A percentile compares a stretch with the other conserved stretches of the same genome.
These are phyloP conservation scores for Empidonax alnorum DNA, from an alignment of 2,113 vertebrate genomes.

Conservation along the genomic window DNA sequence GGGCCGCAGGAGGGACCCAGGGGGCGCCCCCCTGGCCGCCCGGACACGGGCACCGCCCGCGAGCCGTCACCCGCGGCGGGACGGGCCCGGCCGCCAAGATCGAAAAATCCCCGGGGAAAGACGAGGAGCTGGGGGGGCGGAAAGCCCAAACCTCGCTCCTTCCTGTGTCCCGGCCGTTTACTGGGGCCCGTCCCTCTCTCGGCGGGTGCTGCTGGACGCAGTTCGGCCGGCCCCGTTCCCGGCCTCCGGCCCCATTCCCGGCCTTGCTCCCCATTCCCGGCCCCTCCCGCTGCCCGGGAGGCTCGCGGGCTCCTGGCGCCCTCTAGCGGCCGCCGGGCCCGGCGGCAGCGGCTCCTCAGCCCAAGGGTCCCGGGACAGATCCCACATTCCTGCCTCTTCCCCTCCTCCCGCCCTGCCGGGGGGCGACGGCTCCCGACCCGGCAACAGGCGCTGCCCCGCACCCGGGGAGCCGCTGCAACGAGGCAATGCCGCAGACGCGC, in stretches of 20 bases:
- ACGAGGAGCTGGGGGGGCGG: background rate
- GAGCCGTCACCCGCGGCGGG: background rate
- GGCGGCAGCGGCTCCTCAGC: background rate
- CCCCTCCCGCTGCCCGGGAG: background rate
- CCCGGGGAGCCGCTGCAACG: background rate
- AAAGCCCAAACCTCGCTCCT: background rate
- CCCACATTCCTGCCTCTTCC: background rate
- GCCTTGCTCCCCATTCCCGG: background rate
- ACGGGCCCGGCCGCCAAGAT: background rate
- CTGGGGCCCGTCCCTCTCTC: background rate
- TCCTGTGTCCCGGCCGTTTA: background rate
- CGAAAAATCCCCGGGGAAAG: background rate
- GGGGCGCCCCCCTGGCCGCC: background rate
- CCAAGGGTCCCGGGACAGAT: background rate
- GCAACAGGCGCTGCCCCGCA: background rate
- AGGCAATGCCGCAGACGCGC: background rate
- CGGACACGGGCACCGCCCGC: background rate
- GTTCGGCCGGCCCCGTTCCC: background rate
- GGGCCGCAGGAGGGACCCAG: background rate
- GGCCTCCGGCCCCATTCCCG: background rate
- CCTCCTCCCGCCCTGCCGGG: background rate
- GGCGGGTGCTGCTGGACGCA: background rate
- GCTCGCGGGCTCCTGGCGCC: background rate
- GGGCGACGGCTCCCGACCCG: accelerated
- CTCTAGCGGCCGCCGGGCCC: background rate